Percentiles rank a stretch among this genome's conserved stretches.
Evolutionary conservation across 37 sponge, comb jelly and placozoan genomes (phyloP).

Genomic region (Diacarnus erythraeanus): DNA sequence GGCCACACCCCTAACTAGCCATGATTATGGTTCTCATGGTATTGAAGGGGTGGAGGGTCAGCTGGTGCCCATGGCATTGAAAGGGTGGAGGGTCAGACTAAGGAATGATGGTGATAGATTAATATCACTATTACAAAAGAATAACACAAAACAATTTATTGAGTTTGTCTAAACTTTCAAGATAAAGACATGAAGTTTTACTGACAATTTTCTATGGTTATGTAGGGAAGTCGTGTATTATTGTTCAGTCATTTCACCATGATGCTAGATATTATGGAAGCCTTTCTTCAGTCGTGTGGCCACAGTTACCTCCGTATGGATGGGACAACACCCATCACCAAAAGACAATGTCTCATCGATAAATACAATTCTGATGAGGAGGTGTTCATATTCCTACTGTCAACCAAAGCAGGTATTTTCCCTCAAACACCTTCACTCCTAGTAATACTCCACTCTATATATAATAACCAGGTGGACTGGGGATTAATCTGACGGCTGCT

Average conservation of each 20-base stretch:
- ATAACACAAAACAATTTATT: too few relatives aligned
- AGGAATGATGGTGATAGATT: too few relatives aligned
- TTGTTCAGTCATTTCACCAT: conserved; percentile 68
- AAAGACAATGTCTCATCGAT: conserved; percentile 49
- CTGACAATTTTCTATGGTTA: too few relatives aligned
- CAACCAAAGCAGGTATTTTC: conserved; percentile 49
- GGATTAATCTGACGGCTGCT: conserved; percentile 65
- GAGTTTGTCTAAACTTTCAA: too few relatives aligned
- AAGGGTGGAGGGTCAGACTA: too few relatives aligned
- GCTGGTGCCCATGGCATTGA: too few relatives aligned
- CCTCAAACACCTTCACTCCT: not conserved
- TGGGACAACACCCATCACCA: conserved; percentile 39
- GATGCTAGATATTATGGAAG: conserved; percentile 61
- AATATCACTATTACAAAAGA: too few relatives aligned
- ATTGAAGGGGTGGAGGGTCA: too few relatives aligned
- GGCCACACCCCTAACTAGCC: too few relatives aligned
- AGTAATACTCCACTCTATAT: not conserved
- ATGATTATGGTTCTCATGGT: too few relatives aligned
- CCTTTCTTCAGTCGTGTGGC: conserved; percentile 27
- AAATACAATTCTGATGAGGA: conserved; percentile 19
- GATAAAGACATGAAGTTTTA: too few relatives aligned
- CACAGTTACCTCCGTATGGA: conserved; percentile 56
- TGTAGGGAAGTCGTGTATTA: conserved; percentile 60
- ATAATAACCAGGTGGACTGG: conserved; percentile 54
- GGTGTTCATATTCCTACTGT: conserved; percentile 43